Evolutionary conservation across 2,113 vertebrate genomes (phyloP).

Genomic region (Ceyx cyanopectus): DNA sequence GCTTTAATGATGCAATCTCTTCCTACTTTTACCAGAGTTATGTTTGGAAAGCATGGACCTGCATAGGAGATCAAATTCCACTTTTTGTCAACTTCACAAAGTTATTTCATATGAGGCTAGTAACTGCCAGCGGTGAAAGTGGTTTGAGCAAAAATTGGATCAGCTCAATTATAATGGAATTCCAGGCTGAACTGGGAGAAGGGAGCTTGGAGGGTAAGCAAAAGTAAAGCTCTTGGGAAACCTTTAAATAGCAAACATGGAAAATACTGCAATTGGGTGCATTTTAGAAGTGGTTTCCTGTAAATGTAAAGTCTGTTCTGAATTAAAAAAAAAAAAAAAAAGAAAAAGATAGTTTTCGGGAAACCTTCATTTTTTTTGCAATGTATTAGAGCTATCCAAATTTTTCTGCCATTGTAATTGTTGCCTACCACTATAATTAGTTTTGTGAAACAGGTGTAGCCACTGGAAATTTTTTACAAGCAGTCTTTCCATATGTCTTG

Average conservation of each 20-base stretch:
- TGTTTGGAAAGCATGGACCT: constrained; percentile 57
- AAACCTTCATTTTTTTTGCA: constrained; percentile 54
- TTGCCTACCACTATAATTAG: constrained; percentile 21
- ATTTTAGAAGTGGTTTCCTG: constrained; percentile 70
- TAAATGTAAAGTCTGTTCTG: constrained; percentile 71
- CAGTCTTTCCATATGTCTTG: background rate
- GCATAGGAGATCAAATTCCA: constrained; percentile 55
- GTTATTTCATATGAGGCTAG: constrained; percentile 50
- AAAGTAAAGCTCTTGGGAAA: constrained; percentile 49
- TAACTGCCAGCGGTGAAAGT: constrained; percentile 64
- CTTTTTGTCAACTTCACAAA: constrained; percentile 63
- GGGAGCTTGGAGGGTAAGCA: constrained; percentile 47
- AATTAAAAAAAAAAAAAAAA: constrained; percentile 38
- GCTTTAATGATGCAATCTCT: constrained; percentile 62
- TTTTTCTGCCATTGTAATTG: constrained; percentile 9
- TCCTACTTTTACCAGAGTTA: constrained; percentile 64
- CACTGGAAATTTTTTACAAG: background rate
- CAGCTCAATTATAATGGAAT: constrained; percentile 63
- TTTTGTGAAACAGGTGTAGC: constrained; percentile 53
- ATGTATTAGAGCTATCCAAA: background rate
- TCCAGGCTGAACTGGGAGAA: constrained; percentile 52
- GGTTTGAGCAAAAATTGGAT: constrained; percentile 65
- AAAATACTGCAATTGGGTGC: constrained; percentile 72
- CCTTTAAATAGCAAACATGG: constrained; percentile 60
- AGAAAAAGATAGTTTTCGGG: constrained; percentile 55